Conservation (phyloP, 2,113 vertebrate species). For the Thunnus thynnus region DNA sequence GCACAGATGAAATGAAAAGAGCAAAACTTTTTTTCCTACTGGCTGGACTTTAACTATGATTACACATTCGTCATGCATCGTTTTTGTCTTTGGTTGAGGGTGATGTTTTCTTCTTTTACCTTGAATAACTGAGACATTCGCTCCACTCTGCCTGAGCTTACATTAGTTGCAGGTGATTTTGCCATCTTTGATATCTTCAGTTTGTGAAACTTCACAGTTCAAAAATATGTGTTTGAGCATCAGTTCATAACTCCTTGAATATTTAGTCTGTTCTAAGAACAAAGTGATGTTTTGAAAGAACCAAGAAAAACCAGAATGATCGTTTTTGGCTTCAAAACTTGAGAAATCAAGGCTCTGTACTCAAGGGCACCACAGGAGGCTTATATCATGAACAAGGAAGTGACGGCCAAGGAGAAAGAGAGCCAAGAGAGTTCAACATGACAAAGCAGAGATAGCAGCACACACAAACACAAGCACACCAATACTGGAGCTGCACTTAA, state of each 20-base stretch:
- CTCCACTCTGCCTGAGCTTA: background rate
- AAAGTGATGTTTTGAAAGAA: conserved; percentile 12
- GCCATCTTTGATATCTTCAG: background rate
- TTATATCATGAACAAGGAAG: conserved; percentile 66
- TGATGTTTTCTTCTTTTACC: no score
- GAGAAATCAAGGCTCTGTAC: conserved; percentile 64
- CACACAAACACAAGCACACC: conserved; percentile 27
- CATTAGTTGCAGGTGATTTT: background rate
- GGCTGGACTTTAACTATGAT: no score
- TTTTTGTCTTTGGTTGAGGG: no score
- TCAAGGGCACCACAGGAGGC: conserved; percentile 63
- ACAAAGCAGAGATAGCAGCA: conserved; percentile 37
- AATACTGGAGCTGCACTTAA: conserved; percentile 3
- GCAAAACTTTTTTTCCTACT: no score
- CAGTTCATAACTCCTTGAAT: background rate
- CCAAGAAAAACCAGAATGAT: conserved; percentile 1
- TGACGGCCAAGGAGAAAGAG: conserved; percentile 63
- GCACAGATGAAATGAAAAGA: no score
- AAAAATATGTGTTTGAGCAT: background rate
- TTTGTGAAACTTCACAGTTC: background rate
- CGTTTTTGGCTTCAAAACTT: conserved; percentile 28
- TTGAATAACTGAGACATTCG: no score
- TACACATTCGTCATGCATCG: no score
- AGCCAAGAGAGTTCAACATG: conserved; percentile 57
- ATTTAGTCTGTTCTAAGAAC: background rate